Percentiles rank a stretch among this genome's conserved stretches.
Conservation (phyloP, 2,113 vertebrate genomes). For the Myiagra hebetior region DNA sequence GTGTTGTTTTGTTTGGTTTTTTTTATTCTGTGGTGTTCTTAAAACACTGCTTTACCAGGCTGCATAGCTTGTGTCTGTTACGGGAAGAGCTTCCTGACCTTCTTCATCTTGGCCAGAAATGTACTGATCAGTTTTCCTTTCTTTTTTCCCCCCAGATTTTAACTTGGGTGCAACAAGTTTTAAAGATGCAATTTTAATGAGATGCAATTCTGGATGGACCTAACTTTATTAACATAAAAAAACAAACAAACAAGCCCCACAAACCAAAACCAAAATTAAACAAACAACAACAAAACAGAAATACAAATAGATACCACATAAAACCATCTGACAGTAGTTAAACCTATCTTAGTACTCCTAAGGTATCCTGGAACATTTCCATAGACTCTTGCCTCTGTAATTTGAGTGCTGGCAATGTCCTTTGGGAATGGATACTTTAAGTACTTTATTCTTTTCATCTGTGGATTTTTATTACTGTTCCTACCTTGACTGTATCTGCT, state of each 20-base stretch:
- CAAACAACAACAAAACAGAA: neutral
- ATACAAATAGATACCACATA: neutral
- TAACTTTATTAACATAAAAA: neutral
- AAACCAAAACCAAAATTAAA: neutral
- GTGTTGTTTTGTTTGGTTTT: fast-evolving
- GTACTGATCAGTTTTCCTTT: neutral
- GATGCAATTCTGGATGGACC: neutral
- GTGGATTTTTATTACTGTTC: slow-evolving; percentile 28
- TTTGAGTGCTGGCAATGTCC: neutral
- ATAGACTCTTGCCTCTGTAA: neutral
- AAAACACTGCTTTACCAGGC: neutral
- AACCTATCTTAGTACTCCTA: neutral
- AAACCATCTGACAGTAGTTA: neutral
- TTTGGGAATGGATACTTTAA: slow-evolving; percentile 17
- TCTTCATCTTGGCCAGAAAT: neutral
- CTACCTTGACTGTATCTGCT: slow-evolving; percentile 24
- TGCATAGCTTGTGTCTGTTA: neutral
- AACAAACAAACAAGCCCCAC: no score
- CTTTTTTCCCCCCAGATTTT: neutral
- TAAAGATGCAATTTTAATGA: neutral
- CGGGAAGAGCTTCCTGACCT: neutral
- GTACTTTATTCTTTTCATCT: slow-evolving; percentile 8
- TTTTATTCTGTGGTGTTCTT: neutral
- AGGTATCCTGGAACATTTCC: neutral
- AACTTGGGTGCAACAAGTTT: neutral